Evolutionary conservation across 2,888 invertebrate species (phyloP), one percentile per base, ranked within the genome.

Genomic region (Drosophila incognita): DNA sequence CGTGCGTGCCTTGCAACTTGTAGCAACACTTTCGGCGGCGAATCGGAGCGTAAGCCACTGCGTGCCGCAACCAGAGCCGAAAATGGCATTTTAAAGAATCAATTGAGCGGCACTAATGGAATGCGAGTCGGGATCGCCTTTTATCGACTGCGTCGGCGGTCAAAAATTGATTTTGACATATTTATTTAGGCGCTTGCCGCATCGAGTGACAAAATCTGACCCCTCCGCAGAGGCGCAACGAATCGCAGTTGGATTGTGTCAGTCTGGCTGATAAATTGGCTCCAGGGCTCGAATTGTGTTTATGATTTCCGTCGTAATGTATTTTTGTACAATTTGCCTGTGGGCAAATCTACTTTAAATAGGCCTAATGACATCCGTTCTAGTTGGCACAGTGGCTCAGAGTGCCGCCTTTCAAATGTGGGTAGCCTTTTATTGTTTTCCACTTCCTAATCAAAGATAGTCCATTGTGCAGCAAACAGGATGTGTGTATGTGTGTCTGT

Each of bases 401-500:
- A 71, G 73, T 68, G 80, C 79, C 67, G 68, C 76, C 74, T 72
- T 75, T 76, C 75, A 63, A 82, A 76, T 81, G 78, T 81, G 78
- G 70, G 66, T 70, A 60, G 73, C 81, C 86, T 78, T 86, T 88
- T 86, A 89, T 90, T 90, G 90, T 89, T 91, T 90, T 91, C 83
- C 89, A 82, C 89, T 88, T 90, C 81, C 89, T 91, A 91, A 90
- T 90, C 91, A 90, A 27, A 82, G 86, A 81, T 79, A 62, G 61
- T 60, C 57, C 73, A 79, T 83, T 87, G 87, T 49, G 40, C 40
- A 70, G 67, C 71, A 76, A 74, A 74, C 74, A 76, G 84, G 80
- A 79, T 76, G 74, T 75, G 64, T 70, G 49, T 75, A n/a, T n/a
- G 40, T 51, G 40, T 53, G 38, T 61, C 70, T 74, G 69, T 74